Base-by-base conservation (phyloP, 2,888 invertebrate species). In the Neoscelio sp. region DNA sequence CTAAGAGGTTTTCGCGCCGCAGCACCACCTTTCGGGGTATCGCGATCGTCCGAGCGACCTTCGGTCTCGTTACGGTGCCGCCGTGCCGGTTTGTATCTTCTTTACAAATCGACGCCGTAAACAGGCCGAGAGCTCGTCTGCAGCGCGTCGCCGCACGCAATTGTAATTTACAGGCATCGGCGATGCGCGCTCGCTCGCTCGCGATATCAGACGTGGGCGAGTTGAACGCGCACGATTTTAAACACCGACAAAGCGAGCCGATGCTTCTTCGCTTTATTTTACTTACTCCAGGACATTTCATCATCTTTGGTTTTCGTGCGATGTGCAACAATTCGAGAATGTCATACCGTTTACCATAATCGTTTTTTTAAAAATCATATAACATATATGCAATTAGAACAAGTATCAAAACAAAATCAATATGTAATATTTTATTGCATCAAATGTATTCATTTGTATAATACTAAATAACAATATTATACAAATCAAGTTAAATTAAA, bases 191-290 rank as follows among this genome's bases (percentile, higher is more conserved):
- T 56, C 20, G 50, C 50, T 38, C 70, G 23, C 70, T 56, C 20
- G 48, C 48, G 30, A 58, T 48, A 48, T 38, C 44, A 70, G 50
- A 54, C 68, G 76, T 76, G 68, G 60, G 68, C 76, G 68, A 67
- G 46, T 62, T 68, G 46, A 62, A 54, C 62, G 52, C 50, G 75
- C 60, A 52, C 30, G 38, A 67, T n/a, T n/a, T n/a, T n/a, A 44
- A 67, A 35, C 52, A 28, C 68, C 76, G 68, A 68, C 76, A 76
- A 76, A 75, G 75, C 74, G 28, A 15, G 42, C 35, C 23, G 35
- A 13, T 10, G 23, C 17, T 20, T n/a, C 62, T 5, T 35, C 46
- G 10, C 17, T 12, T 33, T 26, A 30, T 30, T 64, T 26, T 28
- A 17, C 52, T 28, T 42, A n/a, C 20, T 15, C 23, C 5, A 23